phyloP scores from a whole-genome alignment of 1,140 invertebrate genomes.

The Dolichoris vasculosae region DNA sequence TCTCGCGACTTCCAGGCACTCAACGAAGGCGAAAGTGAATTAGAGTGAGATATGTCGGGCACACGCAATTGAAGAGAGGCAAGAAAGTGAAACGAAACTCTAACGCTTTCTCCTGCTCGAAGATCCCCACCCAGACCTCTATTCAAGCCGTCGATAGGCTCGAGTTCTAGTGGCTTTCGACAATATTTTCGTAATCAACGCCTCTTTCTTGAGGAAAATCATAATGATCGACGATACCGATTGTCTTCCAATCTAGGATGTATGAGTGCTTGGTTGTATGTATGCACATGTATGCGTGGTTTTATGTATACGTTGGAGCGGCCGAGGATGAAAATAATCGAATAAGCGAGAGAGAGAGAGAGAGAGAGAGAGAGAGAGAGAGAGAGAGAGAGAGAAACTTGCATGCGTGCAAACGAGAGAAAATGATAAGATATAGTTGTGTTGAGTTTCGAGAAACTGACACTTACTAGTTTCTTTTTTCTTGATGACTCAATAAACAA shows the following conservation, averaged over 20 bases:
- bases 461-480: slow-evolving; percentile 10
- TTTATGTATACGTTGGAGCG: too few species aligned
- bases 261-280: not conserved
- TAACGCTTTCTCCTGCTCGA: slow-evolving; percentile 2
- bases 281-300: not conserved
- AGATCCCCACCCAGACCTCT: not conserved
- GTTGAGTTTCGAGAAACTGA: not conserved
- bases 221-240: slow-evolving; percentile 39
- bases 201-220: slow-evolving; percentile 21
- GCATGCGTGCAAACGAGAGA: not conserved
- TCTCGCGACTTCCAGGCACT: not conserved
- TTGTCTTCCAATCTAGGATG: slow-evolving; percentile 36
- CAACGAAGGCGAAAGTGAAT: slow-evolving; percentile 53
- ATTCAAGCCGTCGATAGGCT: not conserved
- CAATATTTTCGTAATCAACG: not conserved
- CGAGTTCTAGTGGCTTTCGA: not conserved
- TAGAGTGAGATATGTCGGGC: slow-evolving; percentile 28
- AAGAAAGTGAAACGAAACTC: slow-evolving; percentile 38
- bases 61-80: slow-evolving; percentile 29
- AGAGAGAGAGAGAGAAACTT: not conserved
- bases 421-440: not conserved
- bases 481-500: not conserved
- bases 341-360: not conserved
- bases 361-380: not conserved
- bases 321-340: not conserved